phyloP scores from a whole-genome alignment of 2,888 invertebrate species.

The Alcis repandata region DNA sequence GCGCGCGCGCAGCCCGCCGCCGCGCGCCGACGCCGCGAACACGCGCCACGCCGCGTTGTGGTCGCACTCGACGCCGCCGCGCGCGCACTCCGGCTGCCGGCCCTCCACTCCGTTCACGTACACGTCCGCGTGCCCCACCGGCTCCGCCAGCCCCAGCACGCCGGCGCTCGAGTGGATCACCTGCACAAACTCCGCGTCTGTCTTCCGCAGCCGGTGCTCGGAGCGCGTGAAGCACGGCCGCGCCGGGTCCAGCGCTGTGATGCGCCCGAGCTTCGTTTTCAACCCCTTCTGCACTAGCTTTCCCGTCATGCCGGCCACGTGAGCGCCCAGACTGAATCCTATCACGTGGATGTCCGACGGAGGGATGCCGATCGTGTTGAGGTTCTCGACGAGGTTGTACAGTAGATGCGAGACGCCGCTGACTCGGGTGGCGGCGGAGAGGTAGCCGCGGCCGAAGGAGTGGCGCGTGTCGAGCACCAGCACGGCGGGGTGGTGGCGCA shows the following conservation, averaged over 20 bases:
- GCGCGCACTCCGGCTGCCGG: conserved; percentile 73
- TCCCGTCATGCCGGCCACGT: conserved; percentile 85
- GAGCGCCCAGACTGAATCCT: conserved; percentile 88
- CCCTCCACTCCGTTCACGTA: conserved; percentile 74
- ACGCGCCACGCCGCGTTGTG: conserved; percentile 75
- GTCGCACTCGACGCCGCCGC: conserved; percentile 57
- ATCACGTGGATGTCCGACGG: conserved; percentile 84
- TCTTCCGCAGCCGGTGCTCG: conserved; percentile 59
- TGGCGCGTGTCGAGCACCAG: conserved; percentile 70
- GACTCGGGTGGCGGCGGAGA: conserved; percentile 63
- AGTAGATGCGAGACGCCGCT: conserved; percentile 39
- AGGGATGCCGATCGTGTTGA: conserved; percentile 65
- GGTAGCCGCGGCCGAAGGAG: conserved; percentile 73
- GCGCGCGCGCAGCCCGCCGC: conserved; percentile 56
- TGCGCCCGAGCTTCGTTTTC: conserved; percentile 61
- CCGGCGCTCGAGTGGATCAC: conserved; percentile 77
- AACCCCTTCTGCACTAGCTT: conserved; percentile 64
- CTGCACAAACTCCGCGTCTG: conserved; percentile 74
- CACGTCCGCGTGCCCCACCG: conserved; percentile 74
- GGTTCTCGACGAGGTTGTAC: conserved; percentile 61
- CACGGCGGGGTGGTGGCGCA: conserved; percentile 61
- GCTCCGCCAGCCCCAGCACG: conserved; percentile 70
- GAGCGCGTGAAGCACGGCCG: conserved; percentile 71
- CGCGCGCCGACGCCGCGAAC: conserved; percentile 62
- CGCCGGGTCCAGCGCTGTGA: conserved; percentile 78